phyloP scores from a whole-genome alignment of 2,797 vertebrate species.

The Lagodon rhomboides region DNA sequence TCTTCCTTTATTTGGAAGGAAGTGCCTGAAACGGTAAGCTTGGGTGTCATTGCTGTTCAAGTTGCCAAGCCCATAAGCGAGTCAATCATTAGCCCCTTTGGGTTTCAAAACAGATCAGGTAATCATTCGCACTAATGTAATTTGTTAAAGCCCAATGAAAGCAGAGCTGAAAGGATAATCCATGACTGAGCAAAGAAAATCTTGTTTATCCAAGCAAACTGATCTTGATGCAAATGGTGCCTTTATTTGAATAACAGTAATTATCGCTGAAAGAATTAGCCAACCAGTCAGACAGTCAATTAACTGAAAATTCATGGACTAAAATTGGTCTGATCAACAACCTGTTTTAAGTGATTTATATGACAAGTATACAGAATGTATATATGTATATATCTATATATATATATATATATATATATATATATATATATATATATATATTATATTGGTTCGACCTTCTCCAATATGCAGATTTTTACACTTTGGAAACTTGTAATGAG shows the following conservation, averaged over 20 bases:
- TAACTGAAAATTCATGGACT: background rate
- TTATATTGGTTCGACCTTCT: background rate
- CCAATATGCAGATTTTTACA: background rate
- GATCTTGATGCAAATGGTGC: background rate
- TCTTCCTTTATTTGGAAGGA: background rate
- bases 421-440: no score
- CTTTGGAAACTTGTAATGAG: background rate
- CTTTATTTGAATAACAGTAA: background rate
- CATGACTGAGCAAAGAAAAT: background rate
- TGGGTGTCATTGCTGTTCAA: background rate
- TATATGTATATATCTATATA: no score
- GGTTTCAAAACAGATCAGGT: slow-evolving; percentile 1
- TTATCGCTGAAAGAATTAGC: background rate
- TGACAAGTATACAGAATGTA: background rate
- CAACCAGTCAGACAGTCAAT: background rate
- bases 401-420: no score
- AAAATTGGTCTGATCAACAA: no score
- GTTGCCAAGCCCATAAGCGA: background rate
- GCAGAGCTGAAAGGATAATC: background rate
- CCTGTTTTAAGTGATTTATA: background rate
- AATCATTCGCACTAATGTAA: background rate
- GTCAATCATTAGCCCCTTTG: background rate
- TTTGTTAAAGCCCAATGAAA: background rate
- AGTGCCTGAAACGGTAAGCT: no score
- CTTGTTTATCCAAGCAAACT: background rate